A percentile compares a stretch with the other conserved stretches of the same genome.
phyloP scores from a whole-genome alignment of 30 jellyfish, hydroid and myxozoan genomes.

The Pelagia noctiluca region DNA sequence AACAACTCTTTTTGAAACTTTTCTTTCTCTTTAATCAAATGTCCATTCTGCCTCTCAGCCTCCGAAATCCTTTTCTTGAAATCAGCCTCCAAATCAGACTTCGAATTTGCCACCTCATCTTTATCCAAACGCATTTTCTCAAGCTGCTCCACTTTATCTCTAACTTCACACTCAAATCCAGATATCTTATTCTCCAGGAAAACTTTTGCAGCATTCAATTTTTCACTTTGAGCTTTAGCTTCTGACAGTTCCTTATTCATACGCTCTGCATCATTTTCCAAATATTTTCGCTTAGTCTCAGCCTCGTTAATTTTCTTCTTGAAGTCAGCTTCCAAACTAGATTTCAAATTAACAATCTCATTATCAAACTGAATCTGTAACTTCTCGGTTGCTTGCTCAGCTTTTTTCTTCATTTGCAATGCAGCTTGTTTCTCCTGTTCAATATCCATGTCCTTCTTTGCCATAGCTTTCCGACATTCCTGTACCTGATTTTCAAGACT shows the following conservation, averaged over 20 bases:
- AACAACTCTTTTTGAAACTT: constrained; percentile 9
- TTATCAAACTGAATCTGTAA: no score
- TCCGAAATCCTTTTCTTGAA: neutral
- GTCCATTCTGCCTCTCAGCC: neutral
- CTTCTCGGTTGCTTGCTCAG: constrained; percentile 31
- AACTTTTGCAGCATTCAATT: neutral
- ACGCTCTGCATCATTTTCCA: no score
- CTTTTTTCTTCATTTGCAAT: constrained; percentile 16
- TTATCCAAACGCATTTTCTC: constrained; percentile 11
- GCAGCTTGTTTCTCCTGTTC: constrained; percentile 19
- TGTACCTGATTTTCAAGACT: constrained; percentile 25
- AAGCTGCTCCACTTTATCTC: neutral
- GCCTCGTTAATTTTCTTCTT: no score
- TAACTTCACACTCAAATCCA: neutral
- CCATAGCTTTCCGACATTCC: constrained; percentile 15
- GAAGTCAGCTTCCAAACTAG: no score
- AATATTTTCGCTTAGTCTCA: no score
- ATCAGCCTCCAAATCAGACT: constrained; percentile 20
- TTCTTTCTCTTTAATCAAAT: constrained; percentile 3
- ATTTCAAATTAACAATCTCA: no score
- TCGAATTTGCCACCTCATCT: constrained; percentile 8
- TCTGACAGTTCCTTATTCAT: no score
- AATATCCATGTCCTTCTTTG: constrained; percentile 34
- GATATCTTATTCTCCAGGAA: neutral
- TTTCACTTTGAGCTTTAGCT: no score